Evolutionary conservation across 2,888 invertebrate species (phyloP), one percentile per base, ranked within the genome.

Genomic region (Dynastes hyllus): DNA sequence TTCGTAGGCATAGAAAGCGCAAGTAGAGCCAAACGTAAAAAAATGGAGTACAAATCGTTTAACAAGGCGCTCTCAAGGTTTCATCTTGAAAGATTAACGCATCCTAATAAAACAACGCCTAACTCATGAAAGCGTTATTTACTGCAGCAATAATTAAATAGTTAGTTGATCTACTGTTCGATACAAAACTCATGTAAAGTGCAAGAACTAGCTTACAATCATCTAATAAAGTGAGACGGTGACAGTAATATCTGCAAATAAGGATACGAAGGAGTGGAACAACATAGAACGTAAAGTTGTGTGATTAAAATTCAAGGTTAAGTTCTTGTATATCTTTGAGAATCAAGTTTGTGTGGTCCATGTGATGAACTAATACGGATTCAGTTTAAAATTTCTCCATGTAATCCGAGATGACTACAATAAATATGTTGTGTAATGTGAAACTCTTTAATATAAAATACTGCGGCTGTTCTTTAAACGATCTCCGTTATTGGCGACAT

Each of bases 241-340:
- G 78, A 67, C 29, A 63, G 13, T 45, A 76, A 76, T 66, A 76
- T 69, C 67, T 70, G 76, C 77, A 77, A 81, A 81, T 79, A 81
- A 80, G 81, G 81, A 75, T 78, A 81, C 69, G 77, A 79, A 81
- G 80, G 80, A 81, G 79, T 77, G 79, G 79, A 81, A 81, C 81
- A 78, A 81, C 81, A 82, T 73, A 45, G 79, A 78, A 76, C 73
- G 77, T 76, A 79, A 76, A 79, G 79, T 80, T 81, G 79, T 82
- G 81, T 81, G 81, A 83, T 83, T 83, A 81, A 83, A 83, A 83
- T 83, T 83, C 82, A 83, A 83, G 83, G 82, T 81, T 83, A 77
- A 75, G 70, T 73, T 78, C 73, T 78, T 78, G 78, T 75, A 37
- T 80, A 76, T 73, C 73, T 80, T 78, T 76, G 69, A 70, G 81